Evolutionary conservation across 2,888 invertebrate species (phyloP).

Genomic region (Idaea aversata): DNA sequence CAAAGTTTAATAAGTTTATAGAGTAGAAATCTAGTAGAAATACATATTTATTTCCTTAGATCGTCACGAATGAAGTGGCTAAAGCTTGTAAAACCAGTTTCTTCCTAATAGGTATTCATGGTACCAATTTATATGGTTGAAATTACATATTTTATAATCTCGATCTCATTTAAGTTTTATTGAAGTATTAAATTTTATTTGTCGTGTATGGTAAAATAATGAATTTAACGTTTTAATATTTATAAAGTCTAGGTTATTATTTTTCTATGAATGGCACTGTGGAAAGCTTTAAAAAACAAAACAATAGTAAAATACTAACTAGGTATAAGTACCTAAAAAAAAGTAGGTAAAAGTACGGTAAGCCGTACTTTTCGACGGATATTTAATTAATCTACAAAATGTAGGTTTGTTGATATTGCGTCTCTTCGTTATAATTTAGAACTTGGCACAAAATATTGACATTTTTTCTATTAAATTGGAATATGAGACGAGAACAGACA

Average conservation of each 20-base stretch:
- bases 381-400: no score
- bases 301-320: no score
- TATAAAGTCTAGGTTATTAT: no score
- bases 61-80: neutral
- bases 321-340: no score
- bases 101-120: neutral
- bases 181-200: slow-evolving; percentile 1
- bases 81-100: neutral
- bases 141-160: neutral
- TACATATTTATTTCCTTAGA: neutral
- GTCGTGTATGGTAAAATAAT: neutral
- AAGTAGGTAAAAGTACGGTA: no score
- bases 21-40: neutral
- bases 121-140: neutral
- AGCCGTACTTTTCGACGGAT: no score
- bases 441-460: neutral
- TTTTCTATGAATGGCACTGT: neutral
- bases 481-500: neutral
- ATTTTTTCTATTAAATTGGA: neutral
- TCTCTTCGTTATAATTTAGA: no score
- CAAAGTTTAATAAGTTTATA: neutral
- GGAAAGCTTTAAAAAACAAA: no score
- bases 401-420: no score
- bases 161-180: slow-evolving; percentile 1
- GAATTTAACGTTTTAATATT: neutral